Percentiles rank a stretch among this genome's conserved stretches.
Conservation (phyloP, 30 jellyfish, hydroid and myxozoan genomes). For the Turritopsis rubra region DNA sequence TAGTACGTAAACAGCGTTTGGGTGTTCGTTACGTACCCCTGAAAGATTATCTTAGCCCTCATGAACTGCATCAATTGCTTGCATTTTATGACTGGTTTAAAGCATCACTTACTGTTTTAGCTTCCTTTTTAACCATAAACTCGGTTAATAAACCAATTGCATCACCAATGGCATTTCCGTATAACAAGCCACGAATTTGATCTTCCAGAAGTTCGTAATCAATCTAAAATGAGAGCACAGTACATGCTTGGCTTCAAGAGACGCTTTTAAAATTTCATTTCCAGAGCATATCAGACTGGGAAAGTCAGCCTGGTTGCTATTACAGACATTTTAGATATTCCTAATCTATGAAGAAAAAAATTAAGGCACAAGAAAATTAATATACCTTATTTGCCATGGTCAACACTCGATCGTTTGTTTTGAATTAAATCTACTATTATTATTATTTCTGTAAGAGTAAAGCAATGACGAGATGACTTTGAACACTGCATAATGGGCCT, state of each 20-base stretch:
- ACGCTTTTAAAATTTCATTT: too few relatives aligned
- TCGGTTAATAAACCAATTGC: conserved; percentile 85
- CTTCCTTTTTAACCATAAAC: conserved; percentile 60
- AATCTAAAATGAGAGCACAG: neutral
- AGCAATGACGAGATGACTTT: too few relatives aligned
- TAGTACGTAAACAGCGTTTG: neutral
- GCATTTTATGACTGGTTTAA: neutral
- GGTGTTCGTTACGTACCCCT: neutral
- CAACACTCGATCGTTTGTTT: neutral
- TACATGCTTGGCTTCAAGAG: neutral
- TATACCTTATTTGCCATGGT: neutral
- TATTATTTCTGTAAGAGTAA: too few relatives aligned
- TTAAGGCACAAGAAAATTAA: neutral
- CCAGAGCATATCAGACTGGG: too few relatives aligned
- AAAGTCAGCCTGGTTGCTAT: too few relatives aligned
- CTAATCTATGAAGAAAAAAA: too few relatives aligned
- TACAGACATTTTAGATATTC: too few relatives aligned
- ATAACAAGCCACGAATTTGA: conserved; percentile 55
- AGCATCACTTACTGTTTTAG: conserved; percentile 31
- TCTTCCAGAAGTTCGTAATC: conserved; percentile 21
- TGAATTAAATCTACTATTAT: neutral
- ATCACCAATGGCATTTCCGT: conserved; percentile 85
- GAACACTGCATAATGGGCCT: too few relatives aligned
- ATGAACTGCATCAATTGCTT: neutral
- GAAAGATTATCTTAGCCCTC: neutral